Conservation (phyloP, 2,113 vertebrate genomes). For the Pagrus major region DNA sequence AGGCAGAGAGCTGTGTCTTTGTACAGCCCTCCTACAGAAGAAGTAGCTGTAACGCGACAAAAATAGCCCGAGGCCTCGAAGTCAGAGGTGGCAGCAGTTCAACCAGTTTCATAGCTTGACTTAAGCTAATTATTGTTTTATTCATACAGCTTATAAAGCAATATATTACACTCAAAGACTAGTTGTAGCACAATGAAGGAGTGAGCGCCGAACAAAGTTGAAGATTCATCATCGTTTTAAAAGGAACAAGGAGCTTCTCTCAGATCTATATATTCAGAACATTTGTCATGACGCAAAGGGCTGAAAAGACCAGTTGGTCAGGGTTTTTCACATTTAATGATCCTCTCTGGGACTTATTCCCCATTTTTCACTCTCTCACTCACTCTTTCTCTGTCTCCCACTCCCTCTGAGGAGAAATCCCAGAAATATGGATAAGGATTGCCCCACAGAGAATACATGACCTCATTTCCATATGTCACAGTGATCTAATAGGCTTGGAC, state of each 20-base stretch:
- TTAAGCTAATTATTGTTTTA: slow-evolving; percentile 54
- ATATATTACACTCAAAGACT: slow-evolving; percentile 28
- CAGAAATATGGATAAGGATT: slow-evolving; percentile 63
- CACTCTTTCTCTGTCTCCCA: slow-evolving; percentile 34
- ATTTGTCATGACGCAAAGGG: slow-evolving; percentile 71
- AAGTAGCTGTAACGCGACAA: not conserved
- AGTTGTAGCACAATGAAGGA: slow-evolving; percentile 31
- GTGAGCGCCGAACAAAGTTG: slow-evolving; percentile 34
- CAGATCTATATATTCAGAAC: slow-evolving; percentile 62
- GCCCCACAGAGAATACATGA: slow-evolving; percentile 68
- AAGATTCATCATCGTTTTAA: slow-evolving; percentile 49
- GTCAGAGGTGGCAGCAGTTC: slow-evolving; percentile 34
- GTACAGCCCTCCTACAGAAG: not conserved
- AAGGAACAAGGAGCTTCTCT: slow-evolving; percentile 43
- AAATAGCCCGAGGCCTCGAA: slow-evolving; percentile 24
- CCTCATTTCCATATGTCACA: slow-evolving; percentile 76
- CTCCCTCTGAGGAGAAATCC: slow-evolving; percentile 47
- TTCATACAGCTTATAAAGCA: slow-evolving; percentile 27
- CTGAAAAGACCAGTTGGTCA: slow-evolving; percentile 60
- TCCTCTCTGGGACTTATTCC: slow-evolving; percentile 69
- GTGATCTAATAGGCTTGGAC: slow-evolving; percentile 71
- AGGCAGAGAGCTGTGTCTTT: not conserved
- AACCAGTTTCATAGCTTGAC: slow-evolving; percentile 16
- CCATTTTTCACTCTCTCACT: slow-evolving; percentile 26
- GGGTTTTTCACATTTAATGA: slow-evolving; percentile 71